These are phyloP conservation scores for Premnoplex brunnescens DNA, from an alignment of 2,797 vertebrate species.

Conservation along the genomic window DNA sequence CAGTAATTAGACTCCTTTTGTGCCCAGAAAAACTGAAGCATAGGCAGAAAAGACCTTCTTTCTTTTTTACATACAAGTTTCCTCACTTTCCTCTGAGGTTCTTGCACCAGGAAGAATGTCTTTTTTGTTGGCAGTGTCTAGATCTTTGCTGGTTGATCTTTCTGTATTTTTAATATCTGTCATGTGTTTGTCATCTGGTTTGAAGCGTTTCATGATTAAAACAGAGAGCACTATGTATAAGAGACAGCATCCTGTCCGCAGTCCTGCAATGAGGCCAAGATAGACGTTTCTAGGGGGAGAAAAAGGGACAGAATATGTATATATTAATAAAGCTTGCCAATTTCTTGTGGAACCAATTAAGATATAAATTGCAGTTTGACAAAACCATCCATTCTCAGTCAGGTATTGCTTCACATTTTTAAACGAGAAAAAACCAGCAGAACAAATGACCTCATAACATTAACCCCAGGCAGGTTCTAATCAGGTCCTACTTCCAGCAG, in stretches of 20 bases:
- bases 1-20: background rate
- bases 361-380: background rate
- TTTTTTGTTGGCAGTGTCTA: background rate
- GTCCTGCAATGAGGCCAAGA: constrained; percentile 52
- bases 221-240: constrained; percentile 48
- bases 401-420: background rate
- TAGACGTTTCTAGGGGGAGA: constrained; percentile 47
- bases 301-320: background rate
- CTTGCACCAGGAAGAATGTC: constrained; percentile 24
- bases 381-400: background rate
- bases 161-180: background rate
- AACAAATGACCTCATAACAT: background rate
- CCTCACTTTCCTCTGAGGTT: constrained; percentile 14
- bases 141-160: background rate
- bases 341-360: background rate
- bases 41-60: background rate
- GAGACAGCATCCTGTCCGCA: constrained; percentile 46
- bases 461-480: background rate
- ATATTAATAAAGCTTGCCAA: background rate
- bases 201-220: constrained; percentile 60
- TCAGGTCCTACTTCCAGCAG: background rate
- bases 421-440: background rate
- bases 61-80: constrained; percentile 41
- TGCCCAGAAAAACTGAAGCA: background rate
- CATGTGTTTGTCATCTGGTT: background rate